These are phyloP conservation scores for Metallyticus violacea DNA, from an alignment of 2,888 invertebrate species.

Conservation along the genomic window DNA sequence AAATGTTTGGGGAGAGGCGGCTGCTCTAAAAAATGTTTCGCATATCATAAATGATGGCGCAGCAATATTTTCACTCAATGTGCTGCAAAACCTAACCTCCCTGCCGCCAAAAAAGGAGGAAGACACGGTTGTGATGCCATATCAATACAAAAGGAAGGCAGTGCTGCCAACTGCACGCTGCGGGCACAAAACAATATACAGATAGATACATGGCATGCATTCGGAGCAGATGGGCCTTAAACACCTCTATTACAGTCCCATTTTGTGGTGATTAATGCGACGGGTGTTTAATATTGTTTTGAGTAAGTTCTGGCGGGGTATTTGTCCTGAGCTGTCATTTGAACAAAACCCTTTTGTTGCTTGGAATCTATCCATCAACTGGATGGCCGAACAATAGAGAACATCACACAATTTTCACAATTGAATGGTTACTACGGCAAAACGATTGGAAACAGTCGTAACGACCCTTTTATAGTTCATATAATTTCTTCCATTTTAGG, in stretches of 20 bases:
- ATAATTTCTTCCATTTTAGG: too few species aligned
- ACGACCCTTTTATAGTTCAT: too few species aligned
- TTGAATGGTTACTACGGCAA: neutral
- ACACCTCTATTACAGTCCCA: neutral
- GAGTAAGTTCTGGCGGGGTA: neutral
- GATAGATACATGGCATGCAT: neutral
- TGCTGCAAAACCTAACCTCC: too few species aligned
- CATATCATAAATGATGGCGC: neutral
- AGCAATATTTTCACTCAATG: neutral
- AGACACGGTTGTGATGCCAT: neutral
- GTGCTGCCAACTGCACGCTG: neutral
- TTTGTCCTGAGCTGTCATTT: neutral
- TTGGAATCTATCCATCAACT: neutral
- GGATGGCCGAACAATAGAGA: neutral
- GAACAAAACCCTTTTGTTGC: neutral
- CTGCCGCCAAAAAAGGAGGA: neutral
- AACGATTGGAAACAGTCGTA: too few species aligned
- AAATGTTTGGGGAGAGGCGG: too few species aligned
- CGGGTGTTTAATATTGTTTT: neutral
- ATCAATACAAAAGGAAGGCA: neutral
- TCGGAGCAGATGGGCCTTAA: too few species aligned
- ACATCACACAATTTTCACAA: neutral
- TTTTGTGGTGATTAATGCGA: neutral
- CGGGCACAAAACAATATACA: neutral
- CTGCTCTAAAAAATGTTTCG: too few species aligned